Evolutionary conservation across 2,888 invertebrate genomes (phyloP).

Genomic region (Chrysodeixis includens): DNA sequence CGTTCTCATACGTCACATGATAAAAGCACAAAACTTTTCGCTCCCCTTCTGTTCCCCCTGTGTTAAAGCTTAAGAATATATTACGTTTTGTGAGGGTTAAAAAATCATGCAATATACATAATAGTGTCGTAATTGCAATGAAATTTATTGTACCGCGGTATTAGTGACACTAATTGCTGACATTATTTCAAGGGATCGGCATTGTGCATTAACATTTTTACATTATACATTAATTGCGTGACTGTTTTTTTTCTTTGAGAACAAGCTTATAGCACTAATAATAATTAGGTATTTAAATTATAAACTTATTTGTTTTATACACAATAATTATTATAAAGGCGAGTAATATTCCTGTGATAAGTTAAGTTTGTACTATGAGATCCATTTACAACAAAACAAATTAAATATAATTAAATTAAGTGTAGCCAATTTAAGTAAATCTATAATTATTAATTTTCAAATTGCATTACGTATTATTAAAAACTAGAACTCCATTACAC

Average conservation of each 20-base stretch:
- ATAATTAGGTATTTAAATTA: no score
- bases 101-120: constrained; percentile 78
- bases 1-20: constrained; percentile 63
- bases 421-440: no score
- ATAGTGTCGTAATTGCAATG: constrained; percentile 78
- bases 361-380: no score
- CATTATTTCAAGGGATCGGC: constrained; percentile 56
- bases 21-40: constrained; percentile 74
- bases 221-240: constrained; percentile 18
- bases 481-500: background rate
- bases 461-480: no score
- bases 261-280: background rate
- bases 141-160: constrained; percentile 67
- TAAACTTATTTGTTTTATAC: no score
- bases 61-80: constrained; percentile 66
- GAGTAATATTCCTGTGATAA: no score
- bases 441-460: no score
- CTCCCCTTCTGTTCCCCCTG: constrained; percentile 70
- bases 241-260: constrained; percentile 7
- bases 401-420: background rate
- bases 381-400: no score
- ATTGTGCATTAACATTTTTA: constrained; percentile 35
- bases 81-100: constrained; percentile 73
- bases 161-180: constrained; percentile 58
- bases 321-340: no score